Evolutionary conservation across 2,113 vertebrate species (phyloP).

Genomic region (Salvelinus sp.): DNA sequence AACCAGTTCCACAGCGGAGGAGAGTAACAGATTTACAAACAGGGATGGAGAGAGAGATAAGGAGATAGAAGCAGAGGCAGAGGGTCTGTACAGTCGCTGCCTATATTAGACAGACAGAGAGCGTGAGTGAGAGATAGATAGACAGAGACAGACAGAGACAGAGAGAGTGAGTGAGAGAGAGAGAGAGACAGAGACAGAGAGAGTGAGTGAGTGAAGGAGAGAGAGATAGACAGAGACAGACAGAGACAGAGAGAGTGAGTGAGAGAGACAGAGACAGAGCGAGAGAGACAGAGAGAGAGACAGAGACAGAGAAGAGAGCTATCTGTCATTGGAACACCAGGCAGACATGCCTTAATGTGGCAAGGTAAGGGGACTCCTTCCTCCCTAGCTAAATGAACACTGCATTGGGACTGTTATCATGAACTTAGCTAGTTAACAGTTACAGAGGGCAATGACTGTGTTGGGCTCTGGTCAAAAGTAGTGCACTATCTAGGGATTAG

Average conservation of each 20-base stretch:
- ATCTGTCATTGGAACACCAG: too few relatives aligned
- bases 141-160: background rate
- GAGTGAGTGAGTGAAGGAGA: background rate
- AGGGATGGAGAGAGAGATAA: background rate
- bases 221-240: background rate
- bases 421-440: too few relatives aligned
- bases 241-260: background rate
- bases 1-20: background rate
- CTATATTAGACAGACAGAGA: background rate
- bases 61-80: background rate
- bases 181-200: constrained; percentile 20
- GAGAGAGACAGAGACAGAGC: too few relatives aligned
- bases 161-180: background rate
- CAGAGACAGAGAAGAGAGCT: background rate
- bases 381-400: too few relatives aligned
- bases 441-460: too few relatives aligned
- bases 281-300: background rate
- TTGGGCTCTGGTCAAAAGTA: too few relatives aligned
- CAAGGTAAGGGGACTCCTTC: background rate
- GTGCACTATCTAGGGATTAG: too few relatives aligned
- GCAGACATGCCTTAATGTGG: background rate
- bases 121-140: background rate
- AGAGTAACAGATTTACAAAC: background rate
- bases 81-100: too few relatives aligned
- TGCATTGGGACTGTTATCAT: too few relatives aligned